phyloP scores from a whole-genome alignment of 1,140 invertebrate genomes.

The Magallana ariakensis region DNA sequence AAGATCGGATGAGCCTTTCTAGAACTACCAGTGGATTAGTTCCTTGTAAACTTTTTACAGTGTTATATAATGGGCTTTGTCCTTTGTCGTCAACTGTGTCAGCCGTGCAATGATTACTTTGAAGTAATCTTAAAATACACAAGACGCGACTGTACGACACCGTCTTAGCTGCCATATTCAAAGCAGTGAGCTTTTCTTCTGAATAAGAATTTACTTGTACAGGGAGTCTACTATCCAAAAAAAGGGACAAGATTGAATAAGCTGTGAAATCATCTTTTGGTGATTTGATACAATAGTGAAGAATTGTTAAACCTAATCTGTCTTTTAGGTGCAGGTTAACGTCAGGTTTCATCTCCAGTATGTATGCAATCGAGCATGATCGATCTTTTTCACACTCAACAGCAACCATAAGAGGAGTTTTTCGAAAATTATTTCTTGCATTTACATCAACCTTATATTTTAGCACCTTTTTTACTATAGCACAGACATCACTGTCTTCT shows the following conservation, averaged over 20 bases:
- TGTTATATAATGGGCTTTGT: background rate
- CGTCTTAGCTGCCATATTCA: background rate
- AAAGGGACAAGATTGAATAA: background rate
- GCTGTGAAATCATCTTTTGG: constrained; percentile 3
- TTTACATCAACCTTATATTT: background rate
- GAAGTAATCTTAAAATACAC: background rate
- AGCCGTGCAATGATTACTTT: background rate
- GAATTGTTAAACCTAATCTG: background rate
- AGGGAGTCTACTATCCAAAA: background rate
- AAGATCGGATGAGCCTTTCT: background rate
- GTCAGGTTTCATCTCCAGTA: background rate
- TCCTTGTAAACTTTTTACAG: background rate
- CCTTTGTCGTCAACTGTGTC: background rate
- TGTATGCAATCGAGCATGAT: background rate
- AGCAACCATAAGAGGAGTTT: background rate
- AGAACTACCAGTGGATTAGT: background rate
- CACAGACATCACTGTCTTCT: background rate
- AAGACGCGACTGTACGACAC: background rate
- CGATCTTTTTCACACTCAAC: background rate
- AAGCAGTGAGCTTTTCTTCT: background rate
- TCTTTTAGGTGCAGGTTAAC: background rate
- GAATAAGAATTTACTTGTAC: background rate
- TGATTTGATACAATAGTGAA: background rate
- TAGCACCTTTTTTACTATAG: background rate
- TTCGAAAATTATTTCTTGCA: background rate